Evolutionary conservation across 2,113 vertebrate species (phyloP), one percentile per base, ranked within the genome.

Genomic region (Petromus typicus): DNA sequence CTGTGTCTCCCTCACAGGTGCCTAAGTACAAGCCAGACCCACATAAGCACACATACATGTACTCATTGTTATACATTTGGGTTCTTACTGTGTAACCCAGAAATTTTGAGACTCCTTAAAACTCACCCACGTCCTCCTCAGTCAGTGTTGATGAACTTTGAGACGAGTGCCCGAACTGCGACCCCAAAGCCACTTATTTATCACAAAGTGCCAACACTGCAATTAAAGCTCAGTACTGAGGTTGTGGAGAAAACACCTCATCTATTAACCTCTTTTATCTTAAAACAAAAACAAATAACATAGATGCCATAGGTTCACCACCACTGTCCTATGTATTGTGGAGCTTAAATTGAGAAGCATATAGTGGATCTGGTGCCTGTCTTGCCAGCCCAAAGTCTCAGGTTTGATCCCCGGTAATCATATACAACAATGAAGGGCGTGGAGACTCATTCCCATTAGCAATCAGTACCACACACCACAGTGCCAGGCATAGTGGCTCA

Each of bases 81-180:
- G n/a, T 90, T 95, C 73, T 94, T 78, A n/a, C 37, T 82, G 40
- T 37, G 27, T 84, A 16, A n/a, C n/a, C 91, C 48, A 86, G 27
- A 7, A 93, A 76, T 91, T 69, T 59, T 37, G 22, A 64, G 16
- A n/a, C 6, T 43, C n/a, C 43, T 64, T 88, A 43, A 79, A 90
- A 86, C 5, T 12, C 32, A 63, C 5, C 63, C 16, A 54, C 61
- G 16, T 91, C 40, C 71, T 73, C 17, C 37, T 79, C 10, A 23
- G 7, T 83, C 71, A 73, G 71, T 22, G 11, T 27, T 45, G 71
- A 5, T 5, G 22, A 73, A 73, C 23, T 23, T 73, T 73, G 71
- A 73, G 40, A 27, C 10, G 11, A 73, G 40, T 7, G 2, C 23
- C 40, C 71, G 14, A 73, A 43, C 40, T 45, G 71, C 23, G 27